These are phyloP conservation scores for Gymnobelideus leadbeateri DNA, from an alignment of 2,113 vertebrate species.

Conservation along the genomic window DNA sequence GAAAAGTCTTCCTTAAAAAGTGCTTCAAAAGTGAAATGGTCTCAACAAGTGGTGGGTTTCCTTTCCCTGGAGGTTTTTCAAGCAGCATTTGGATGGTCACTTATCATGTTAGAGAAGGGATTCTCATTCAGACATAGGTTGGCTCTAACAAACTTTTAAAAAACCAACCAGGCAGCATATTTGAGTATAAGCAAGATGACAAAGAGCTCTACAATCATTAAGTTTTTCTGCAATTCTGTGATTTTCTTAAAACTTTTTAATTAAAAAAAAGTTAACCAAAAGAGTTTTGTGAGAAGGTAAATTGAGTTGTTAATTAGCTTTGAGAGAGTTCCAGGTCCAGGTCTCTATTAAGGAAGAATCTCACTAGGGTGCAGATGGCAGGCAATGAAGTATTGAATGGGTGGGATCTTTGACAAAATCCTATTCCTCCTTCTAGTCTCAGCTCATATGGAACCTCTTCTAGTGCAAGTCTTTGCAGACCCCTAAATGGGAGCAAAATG, in stretches of 20 bases:
- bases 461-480: not conserved
- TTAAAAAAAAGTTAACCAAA: not conserved
- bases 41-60: not conserved
- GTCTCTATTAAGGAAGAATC: not conserved
- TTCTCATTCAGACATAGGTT: not conserved
- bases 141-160: conserved; percentile 7
- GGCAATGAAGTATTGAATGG: not conserved
- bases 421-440: not conserved
- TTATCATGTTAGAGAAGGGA: not conserved
- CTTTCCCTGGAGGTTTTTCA: not conserved
- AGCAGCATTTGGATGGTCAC: not conserved
- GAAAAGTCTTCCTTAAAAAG: conserved; percentile 62
- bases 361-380: not conserved
- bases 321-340: not conserved
- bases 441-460: not conserved
- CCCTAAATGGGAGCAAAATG: not conserved
- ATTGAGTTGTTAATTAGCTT: not conserved
- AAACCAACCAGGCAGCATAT: conserved; percentile 16
- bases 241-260: not conserved
- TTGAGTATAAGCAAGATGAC: conserved; percentile 32
- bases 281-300: not conserved
- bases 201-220: not conserved
- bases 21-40: conserved; percentile 53
- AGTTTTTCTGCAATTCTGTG: conserved; percentile 4
- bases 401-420: not conserved